Evolutionary conservation across 2,888 invertebrate species (phyloP), one percentile per base, ranked within the genome.

Genomic region (Trichogramma evanescens): DNA sequence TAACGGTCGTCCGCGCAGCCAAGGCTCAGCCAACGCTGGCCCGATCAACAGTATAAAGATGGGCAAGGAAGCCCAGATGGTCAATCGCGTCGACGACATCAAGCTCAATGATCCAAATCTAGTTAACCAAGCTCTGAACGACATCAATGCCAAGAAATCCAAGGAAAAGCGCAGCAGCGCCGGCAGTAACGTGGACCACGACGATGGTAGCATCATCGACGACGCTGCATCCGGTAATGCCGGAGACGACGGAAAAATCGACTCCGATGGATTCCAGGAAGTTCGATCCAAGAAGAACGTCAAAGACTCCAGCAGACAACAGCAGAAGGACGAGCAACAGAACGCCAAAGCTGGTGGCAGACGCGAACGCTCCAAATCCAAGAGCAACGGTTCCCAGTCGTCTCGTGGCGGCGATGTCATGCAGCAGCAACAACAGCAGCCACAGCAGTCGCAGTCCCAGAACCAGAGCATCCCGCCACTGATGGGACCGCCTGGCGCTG

Each of bases 261-360:
- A 86, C 60, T 84, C 86, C 57, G 86, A 86, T 71, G 90, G 89
- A 54, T 91, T 93, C 78, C 90, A 91, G 78, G 92, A 93, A 76
- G 93, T 92, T 6, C 85, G 89, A 61, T 90, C 89, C 58, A 89
- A 89, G 76, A 91, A 90, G 74, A 85, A 83, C 67, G 85, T 84
- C 0, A 88, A 88, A 69, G 88, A 87, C 56, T 74, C 82, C 0
- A 81, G 69, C 73, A 80, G 70, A 72, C 79, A 69, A 73, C 77
- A 69, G 53, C 65, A 77, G 56, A 65, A 77, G 63, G 79, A 74
- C 64, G 78, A 74, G n/a, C 76, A 71, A 26, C 7, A 8, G 42
- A 56, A 9, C 56, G 26, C 45, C n/a, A 45, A 61, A 51, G 66
- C 65, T 45, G 52, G 59, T 43, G 44, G 62, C 53, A 64, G 68